These are phyloP conservation scores for Petrocephalus schoutedeni DNA, from an alignment of 2,797 vertebrate species.

Conservation along the genomic window DNA sequence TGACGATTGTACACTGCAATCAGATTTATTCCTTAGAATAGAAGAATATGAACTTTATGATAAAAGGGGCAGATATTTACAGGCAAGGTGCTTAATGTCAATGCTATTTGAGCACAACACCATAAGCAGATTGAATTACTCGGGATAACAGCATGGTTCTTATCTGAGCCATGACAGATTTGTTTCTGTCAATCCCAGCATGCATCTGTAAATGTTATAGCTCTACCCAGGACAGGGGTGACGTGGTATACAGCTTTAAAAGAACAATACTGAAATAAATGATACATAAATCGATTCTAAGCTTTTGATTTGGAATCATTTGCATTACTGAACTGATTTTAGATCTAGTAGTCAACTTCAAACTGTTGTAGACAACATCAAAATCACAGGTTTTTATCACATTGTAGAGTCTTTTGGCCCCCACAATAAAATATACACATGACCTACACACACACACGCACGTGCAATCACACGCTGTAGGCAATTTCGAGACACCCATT, in stretches of 20 bases:
- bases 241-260: not conserved
- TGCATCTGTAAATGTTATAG: not conserved
- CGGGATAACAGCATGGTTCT: not conserved
- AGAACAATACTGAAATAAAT: not conserved
- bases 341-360: not conserved
- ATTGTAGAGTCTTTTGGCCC: too few species aligned
- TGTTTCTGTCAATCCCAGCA: not conserved
- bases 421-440: too few species aligned
- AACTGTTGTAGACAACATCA: not conserved
- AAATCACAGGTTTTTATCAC: not conserved
- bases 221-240: not conserved
- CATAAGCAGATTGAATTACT: slow-evolving; percentile 2
- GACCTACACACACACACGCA: too few species aligned
- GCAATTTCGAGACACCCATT: too few species aligned
- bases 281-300: not conserved
- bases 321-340: not conserved
- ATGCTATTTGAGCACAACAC: not conserved
- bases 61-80: not conserved
- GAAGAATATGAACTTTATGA: not conserved
- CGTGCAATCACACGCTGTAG: too few species aligned
- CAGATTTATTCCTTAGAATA: not conserved
- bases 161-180: not conserved
- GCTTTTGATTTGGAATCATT: not conserved
- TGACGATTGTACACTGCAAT: not conserved
- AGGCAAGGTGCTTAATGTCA: not conserved